A percentile compares a stretch with the other conserved stretches of the same genome.
Evolutionary conservation across 2,888 invertebrate species (phyloP).

Genomic region (Eupithecia pulchellata): DNA sequence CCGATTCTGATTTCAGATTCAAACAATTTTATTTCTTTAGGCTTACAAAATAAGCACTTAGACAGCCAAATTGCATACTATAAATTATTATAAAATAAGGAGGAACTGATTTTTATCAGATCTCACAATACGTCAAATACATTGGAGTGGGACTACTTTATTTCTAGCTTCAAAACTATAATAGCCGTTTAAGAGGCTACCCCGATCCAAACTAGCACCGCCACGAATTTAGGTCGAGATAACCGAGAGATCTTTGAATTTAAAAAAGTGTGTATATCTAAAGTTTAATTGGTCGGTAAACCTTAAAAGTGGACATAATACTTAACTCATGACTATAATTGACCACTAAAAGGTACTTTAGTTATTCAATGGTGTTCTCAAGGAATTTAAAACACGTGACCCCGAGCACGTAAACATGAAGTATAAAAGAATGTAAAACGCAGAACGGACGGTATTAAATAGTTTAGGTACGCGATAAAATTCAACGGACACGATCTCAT

Average conservation of each 20-base stretch:
- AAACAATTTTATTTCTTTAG: too few species aligned
- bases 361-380: neutral
- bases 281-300: neutral
- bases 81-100: too few species aligned
- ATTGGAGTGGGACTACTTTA: neutral
- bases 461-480: conserved; percentile 31
- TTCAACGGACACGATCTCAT: conserved; percentile 26
- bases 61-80: too few species aligned
- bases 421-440: conserved; percentile 22
- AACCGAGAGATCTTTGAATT: too few species aligned
- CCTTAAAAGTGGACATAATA: neutral
- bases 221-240: too few species aligned
- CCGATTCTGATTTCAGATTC: too few species aligned
- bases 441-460: conserved; percentile 32
- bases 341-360: neutral
- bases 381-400: conserved; percentile 12
- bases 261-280: neutral
- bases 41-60: too few species aligned
- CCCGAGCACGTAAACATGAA: conserved; percentile 3
- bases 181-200: neutral
- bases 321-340: neutral
- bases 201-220: too few species aligned
- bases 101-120: too few species aligned
- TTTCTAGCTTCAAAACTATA: neutral
- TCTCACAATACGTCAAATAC: too few species aligned